Evolutionary conservation across 2,797 vertebrate genomes (phyloP).

Genomic region (Scyliorhinus canicula): DNA sequence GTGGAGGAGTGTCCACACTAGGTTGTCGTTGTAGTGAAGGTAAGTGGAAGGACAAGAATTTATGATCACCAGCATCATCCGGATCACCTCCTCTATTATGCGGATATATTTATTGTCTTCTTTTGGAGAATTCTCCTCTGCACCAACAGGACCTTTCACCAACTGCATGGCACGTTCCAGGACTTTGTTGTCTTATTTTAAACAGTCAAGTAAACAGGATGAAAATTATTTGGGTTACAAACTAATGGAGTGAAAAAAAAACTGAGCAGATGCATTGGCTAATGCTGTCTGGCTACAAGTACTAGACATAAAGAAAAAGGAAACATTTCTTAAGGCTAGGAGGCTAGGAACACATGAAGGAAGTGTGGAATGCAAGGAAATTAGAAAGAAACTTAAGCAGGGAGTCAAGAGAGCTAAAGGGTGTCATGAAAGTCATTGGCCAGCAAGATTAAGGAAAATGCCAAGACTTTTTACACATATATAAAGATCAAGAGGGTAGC

Average conservation of each 20-base stretch:
- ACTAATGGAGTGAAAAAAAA: too few relatives aligned
- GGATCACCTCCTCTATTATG: constrained; percentile 94
- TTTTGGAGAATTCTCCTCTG: constrained; percentile 66
- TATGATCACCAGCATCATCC: constrained; percentile 97
- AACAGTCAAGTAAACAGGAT: constrained; percentile 95
- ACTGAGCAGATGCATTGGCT: too few relatives aligned
- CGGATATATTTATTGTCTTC: constrained; percentile 92
- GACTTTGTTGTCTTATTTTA: constrained; percentile 98
- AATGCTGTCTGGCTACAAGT: neutral
- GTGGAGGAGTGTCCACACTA: constrained; percentile 89
- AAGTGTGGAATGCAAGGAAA: too few relatives aligned
- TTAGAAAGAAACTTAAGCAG: too few relatives aligned
- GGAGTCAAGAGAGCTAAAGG: too few relatives aligned
- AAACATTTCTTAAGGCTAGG: too few relatives aligned
- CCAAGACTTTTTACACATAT: too few relatives aligned
- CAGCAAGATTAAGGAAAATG: too few relatives aligned
- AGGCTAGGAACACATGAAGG: too few relatives aligned
- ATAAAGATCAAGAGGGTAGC: too few relatives aligned
- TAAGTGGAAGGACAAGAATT: constrained; percentile 91
- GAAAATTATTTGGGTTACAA: constrained; percentile 60
- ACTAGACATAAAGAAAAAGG: too few relatives aligned
- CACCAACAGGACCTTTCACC: constrained; percentile 68
- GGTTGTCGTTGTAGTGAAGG: constrained; percentile 91
- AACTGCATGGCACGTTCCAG: constrained; percentile 94
- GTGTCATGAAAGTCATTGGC: too few relatives aligned